Base-by-base conservation (phyloP, 2,888 invertebrate species). In the Corythucha ciliata region DNA sequence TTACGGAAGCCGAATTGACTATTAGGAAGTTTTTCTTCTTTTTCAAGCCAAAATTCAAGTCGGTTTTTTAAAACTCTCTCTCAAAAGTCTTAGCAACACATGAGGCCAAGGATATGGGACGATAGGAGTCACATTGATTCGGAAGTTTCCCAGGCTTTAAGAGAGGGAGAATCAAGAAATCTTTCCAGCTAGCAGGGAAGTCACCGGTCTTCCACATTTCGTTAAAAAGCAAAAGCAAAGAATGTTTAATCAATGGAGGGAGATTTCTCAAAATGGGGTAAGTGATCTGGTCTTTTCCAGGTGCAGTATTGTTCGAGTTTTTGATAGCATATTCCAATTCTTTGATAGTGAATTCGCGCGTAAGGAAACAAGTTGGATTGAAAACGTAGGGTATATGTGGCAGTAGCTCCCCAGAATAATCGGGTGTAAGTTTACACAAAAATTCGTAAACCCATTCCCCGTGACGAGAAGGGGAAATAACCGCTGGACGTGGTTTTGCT, bases 21-120 rank as follows among this genome's bases (percentile, higher is more conserved):
- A 2, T 3, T 3, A 7, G 27, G 42, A 6, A 26, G 14, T 12
- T 2, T 10, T 14, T 20, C 25, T 14, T 25, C 29, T n/a, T 26
- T 18, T 16, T 42, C 42, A 3, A 42, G 14, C 42, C 42, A 42
- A 22, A 20, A 26, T 6, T 27, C 29, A 3, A 42, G 16, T 14
- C 8, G 42, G 12, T 4, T 4, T 14, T 41, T 41, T 2, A 41
- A 2, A 6, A 41, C 16, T 10, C 41, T 24, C n/a, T n/a, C 10
- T 41, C 27, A 18, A 42, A 26, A 4, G 42, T 42, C 12, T 42
- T 42, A 16, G 29, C 29, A 8, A 42, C 10, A 26, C 42, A 42
- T 25, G 42, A 42, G 4, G 27, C 42, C 42, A 42, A 27, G 10
- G 42, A 26, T 26, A 42, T 42, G 14, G 42, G 42, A 10, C 26